phyloP scores from a whole-genome alignment of 2,888 invertebrate genomes.

The Griposia aprilina region DNA sequence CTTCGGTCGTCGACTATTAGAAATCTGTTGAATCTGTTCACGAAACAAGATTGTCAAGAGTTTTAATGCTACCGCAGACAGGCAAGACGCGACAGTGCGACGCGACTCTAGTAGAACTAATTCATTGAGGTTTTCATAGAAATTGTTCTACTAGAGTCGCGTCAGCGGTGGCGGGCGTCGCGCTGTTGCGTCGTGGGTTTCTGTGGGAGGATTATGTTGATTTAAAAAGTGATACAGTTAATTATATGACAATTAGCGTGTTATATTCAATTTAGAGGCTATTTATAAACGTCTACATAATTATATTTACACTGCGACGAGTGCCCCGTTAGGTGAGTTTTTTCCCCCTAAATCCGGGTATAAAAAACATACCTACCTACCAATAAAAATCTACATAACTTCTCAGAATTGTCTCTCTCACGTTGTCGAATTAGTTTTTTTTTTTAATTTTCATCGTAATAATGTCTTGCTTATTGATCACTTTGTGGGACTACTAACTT shows the following conservation, averaged over 20 bases:
- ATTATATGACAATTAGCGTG: neutral
- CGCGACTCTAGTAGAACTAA: too few species aligned
- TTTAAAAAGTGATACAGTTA: constrained; percentile 3
- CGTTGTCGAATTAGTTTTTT: neutral
- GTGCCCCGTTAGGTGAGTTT: constrained; percentile 10
- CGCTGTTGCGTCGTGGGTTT: too few species aligned
- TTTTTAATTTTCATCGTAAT: neutral
- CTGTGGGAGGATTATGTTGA: neutral
- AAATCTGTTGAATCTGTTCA: constrained; percentile 40
- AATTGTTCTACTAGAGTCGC: too few species aligned
- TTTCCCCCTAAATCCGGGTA: constrained; percentile 29
- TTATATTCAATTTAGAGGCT: neutral
- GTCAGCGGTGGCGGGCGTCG: too few species aligned
- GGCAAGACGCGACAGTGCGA: too few species aligned
- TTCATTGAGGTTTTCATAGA: too few species aligned
- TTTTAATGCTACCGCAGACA: neutral
- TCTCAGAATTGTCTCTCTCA: constrained; percentile 17
- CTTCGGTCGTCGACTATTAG: constrained; percentile 41
- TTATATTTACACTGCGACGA: neutral
- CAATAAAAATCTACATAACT: constrained; percentile 19
- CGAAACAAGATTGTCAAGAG: constrained; percentile 7
- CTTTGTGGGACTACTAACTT: neutral
- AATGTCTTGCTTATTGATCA: too few species aligned
- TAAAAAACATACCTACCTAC: neutral
- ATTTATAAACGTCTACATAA: constrained; percentile 10